Conservation (phyloP, 2,888 invertebrate species). For the Aelia acuminata region DNA sequence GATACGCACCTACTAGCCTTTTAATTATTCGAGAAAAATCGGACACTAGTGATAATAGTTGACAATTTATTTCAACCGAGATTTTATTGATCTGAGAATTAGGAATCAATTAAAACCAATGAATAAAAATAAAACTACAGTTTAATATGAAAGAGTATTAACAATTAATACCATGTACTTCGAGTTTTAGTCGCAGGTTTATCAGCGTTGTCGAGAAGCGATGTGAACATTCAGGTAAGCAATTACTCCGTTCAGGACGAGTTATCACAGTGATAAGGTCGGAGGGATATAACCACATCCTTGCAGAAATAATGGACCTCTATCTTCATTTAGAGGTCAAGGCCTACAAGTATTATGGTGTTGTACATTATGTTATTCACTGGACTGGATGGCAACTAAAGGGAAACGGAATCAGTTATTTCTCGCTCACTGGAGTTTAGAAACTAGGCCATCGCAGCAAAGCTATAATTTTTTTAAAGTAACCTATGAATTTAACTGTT, state of each 20-base stretch:
- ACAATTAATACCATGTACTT: too few species aligned
- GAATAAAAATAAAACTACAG: too few species aligned
- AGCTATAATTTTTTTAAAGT: neutral
- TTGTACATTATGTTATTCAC: neutral
- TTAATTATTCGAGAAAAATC: too few species aligned
- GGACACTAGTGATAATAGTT: too few species aligned
- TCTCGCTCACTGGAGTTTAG: neutral
- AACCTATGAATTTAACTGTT: neutral
- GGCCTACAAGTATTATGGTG: neutral
- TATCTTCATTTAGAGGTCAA: slow-evolving; percentile 4
- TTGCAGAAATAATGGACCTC: slow-evolving; percentile 23
- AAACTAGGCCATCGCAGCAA: neutral
- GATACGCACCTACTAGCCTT: too few species aligned
- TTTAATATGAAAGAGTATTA: too few species aligned
- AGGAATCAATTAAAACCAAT: too few species aligned
- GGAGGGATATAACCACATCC: neutral
- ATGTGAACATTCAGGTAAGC: neutral
- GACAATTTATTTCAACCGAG: too few species aligned
- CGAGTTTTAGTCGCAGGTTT: too few species aligned
- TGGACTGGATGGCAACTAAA: neutral
- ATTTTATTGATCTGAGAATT: too few species aligned
- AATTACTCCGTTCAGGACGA: neutral
- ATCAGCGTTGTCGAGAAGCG: too few species aligned
- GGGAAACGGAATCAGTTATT: neutral
- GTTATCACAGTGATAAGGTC: neutral